Percentiles rank a stretch among this genome's conserved stretches.
Evolutionary conservation across 2,888 invertebrate species (phyloP).

Genomic region (Drosophila infuscata): DNA sequence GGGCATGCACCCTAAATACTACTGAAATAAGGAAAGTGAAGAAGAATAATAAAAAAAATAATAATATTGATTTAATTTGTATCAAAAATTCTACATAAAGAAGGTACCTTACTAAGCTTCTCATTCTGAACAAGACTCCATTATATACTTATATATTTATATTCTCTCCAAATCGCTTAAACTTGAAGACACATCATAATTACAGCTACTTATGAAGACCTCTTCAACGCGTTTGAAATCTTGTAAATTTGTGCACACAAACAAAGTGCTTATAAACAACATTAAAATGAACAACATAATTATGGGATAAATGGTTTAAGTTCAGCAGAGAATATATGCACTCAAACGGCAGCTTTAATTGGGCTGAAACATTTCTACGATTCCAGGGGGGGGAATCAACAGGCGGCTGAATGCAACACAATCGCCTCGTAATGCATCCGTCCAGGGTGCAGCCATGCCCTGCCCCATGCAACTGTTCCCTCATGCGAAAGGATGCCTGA

Average conservation of each 20-base stretch:
- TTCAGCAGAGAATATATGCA: constrained; percentile 14
- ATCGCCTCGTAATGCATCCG: constrained; percentile 70
- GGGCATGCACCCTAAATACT: neutral
- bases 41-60: no score
- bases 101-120: neutral
- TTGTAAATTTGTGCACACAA: neutral
- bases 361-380: constrained; percentile 37
- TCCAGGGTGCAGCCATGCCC: constrained; percentile 23
- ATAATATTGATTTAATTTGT: neutral
- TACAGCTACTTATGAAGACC: neutral
- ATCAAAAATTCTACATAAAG: neutral
- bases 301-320: constrained; percentile 19
- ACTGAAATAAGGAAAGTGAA: neutral
- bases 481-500: constrained; percentile 49
- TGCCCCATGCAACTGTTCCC: constrained; percentile 6
- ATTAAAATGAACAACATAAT: constrained; percentile 17
- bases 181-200: neutral
- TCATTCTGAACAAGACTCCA: neutral
- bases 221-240: neutral
- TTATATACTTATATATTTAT: neutral
- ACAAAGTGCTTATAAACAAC: constrained; percentile 4
- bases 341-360: constrained; percentile 41
- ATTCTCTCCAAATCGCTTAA: neutral
- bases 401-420: constrained; percentile 61
- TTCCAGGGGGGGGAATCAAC: constrained; percentile 55